Evolutionary conservation across 2,113 vertebrate species (phyloP).

Genomic region (Neogale vison): DNA sequence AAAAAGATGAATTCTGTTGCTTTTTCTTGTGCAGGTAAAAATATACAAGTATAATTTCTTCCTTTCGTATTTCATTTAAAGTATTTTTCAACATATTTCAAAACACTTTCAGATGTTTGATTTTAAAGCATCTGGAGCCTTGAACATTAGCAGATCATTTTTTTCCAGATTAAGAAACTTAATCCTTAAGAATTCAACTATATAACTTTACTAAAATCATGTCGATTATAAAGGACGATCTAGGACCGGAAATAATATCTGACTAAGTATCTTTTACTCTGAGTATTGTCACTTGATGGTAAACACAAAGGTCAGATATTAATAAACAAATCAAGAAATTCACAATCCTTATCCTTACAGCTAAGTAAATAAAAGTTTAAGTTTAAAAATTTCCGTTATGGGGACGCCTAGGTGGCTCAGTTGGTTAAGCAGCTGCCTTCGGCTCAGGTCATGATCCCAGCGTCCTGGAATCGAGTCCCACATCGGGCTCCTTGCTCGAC

Average conservation of each 20-base stretch:
- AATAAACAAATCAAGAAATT: background rate
- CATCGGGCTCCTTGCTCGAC: no score
- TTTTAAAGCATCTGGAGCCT: background rate
- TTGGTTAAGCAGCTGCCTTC: no score
- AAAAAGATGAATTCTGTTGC: background rate
- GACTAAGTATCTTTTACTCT: background rate
- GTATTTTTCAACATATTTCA: background rate
- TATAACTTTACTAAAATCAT: background rate
- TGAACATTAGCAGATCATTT: background rate
- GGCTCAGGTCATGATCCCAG: no score
- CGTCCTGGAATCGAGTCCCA: no score
- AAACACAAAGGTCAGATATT: background rate
- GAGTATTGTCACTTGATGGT: background rate
- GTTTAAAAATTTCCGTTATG: background rate
- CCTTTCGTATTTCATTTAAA: background rate
- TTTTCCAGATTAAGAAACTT: background rate
- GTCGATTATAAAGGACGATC: background rate
- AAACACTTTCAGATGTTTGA: background rate
- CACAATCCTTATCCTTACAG: background rate
- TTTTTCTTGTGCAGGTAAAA: background rate
- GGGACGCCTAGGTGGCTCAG: no score
- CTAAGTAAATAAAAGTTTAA: background rate
- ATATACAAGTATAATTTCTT: background rate
- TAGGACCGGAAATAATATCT: background rate
- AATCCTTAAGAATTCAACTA: background rate